These are phyloP conservation scores for Datnioides undecimradiatus DNA, from an alignment of 2,113 vertebrate species.

Conservation along the genomic window DNA sequence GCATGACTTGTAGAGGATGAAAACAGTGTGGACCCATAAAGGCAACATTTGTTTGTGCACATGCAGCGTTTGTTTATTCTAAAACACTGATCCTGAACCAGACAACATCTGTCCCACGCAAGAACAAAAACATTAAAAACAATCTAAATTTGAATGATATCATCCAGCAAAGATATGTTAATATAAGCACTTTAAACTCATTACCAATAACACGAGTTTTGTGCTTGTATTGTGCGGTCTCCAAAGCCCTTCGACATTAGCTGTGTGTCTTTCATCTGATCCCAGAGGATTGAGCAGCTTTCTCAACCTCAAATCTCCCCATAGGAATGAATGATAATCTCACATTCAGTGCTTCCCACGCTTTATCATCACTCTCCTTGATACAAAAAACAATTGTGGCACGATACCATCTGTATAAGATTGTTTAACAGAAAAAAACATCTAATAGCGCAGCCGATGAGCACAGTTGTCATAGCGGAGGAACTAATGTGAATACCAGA, in stretches of 20 bases:
- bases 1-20: background rate
- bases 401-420: conserved; percentile 64
- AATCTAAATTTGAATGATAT: conserved; percentile 1
- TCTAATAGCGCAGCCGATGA: conserved; percentile 58
- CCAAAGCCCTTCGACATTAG: conserved; percentile 40
- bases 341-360: conserved; percentile 48
- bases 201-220: conserved; percentile 29
- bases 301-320: conserved; percentile 59
- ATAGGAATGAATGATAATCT: conserved; percentile 63
- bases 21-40: background rate
- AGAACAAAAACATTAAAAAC: conserved; percentile 1
- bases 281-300: conserved; percentile 44
- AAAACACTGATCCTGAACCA: background rate
- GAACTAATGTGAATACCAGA: conserved; percentile 64
- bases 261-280: conserved; percentile 60
- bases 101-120: conserved; percentile 1
- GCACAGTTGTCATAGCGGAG: conserved; percentile 58
- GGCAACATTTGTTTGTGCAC: background rate
- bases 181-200: conserved; percentile 19
- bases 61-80: background rate
- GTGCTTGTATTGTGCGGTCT: conserved; percentile 42
- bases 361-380: conserved; percentile 58
- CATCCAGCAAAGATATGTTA: conserved; percentile 22
- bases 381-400: conserved; percentile 59
- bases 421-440: conserved; percentile 56